phyloP scores from a whole-genome alignment of 2,797 vertebrate species.

The Pygocentrus nattereri region DNA sequence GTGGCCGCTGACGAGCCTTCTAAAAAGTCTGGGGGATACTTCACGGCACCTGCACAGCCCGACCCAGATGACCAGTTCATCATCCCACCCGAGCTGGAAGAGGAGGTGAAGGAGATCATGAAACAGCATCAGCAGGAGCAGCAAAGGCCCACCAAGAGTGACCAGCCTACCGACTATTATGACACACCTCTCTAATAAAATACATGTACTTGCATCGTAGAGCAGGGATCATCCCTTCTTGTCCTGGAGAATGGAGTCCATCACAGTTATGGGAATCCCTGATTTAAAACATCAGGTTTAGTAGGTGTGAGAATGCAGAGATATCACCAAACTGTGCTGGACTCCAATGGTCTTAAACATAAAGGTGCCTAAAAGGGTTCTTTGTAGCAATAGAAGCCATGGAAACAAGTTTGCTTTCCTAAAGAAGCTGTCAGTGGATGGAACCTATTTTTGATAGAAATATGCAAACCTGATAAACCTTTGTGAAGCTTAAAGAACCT shows the following conservation, averaged over 20 bases:
- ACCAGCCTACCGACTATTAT: conserved; percentile 85
- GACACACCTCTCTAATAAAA: conserved; percentile 92
- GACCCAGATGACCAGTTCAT: conserved; percentile 98
- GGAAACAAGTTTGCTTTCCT: not conserved
- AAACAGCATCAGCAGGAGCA: conserved; percentile 95
- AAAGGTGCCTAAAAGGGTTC: not conserved
- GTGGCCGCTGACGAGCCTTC: conserved; percentile 90
- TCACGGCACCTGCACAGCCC: conserved; percentile 93
- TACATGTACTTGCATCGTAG: not conserved
- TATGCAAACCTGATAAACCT: not conserved
- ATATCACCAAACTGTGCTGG: not conserved
- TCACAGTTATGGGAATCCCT: not conserved
- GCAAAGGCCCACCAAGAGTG: conserved; percentile 75
- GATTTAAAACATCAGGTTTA: not conserved
- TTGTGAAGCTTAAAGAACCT: not conserved
- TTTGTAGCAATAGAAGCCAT: not conserved
- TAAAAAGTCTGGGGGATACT: conserved; percentile 92
- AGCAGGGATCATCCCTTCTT: not conserved
- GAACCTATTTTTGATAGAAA: not conserved
- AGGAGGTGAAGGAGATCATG: conserved; percentile 98
- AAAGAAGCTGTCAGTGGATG: not conserved
- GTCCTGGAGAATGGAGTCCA: not conserved
- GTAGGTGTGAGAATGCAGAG: not conserved
- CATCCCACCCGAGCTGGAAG: conserved; percentile 96
- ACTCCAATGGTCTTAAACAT: not conserved